These are phyloP conservation scores for Macrosiphum euphorbiae DNA, from an alignment of 2,888 invertebrate species.

Conservation along the genomic window DNA sequence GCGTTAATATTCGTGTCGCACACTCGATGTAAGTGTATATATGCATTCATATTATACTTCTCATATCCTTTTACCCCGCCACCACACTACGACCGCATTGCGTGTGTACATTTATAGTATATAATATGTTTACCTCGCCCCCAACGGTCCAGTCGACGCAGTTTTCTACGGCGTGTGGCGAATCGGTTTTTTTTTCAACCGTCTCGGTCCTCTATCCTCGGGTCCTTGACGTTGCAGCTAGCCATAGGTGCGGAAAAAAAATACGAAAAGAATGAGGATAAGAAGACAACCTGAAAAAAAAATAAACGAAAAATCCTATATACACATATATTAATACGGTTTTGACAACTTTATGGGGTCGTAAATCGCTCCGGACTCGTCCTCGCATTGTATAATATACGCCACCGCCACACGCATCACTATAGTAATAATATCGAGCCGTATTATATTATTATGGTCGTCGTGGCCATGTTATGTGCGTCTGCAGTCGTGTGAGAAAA, in stretches of 20 bases:
- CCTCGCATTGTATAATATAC: neutral
- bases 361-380: slow-evolving; percentile 43
- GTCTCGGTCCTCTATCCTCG: neutral
- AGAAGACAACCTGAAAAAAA: neutral
- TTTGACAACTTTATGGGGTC: slow-evolving; percentile 33
- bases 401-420: neutral
- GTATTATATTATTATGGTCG: neutral
- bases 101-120: neutral
- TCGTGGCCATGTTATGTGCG: neutral
- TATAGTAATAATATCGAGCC: neutral
- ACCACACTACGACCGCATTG: neutral
- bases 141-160: neutral
- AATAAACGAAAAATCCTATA: slow-evolving; percentile 6
- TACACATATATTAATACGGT: neutral
- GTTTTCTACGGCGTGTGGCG: slow-evolving; percentile 24
- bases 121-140: neutral
- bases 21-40: neutral
- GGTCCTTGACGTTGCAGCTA: neutral
- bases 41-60: neutral
- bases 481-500: slow-evolving; percentile 41
- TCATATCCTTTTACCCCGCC: neutral
- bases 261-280: slow-evolving; percentile 1
- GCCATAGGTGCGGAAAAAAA: neutral
- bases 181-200: slow-evolving; percentile 14
- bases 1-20: neutral